Base-by-base conservation (phyloP, 2,888 invertebrate species). In the Limnephilus auricula region DNA sequence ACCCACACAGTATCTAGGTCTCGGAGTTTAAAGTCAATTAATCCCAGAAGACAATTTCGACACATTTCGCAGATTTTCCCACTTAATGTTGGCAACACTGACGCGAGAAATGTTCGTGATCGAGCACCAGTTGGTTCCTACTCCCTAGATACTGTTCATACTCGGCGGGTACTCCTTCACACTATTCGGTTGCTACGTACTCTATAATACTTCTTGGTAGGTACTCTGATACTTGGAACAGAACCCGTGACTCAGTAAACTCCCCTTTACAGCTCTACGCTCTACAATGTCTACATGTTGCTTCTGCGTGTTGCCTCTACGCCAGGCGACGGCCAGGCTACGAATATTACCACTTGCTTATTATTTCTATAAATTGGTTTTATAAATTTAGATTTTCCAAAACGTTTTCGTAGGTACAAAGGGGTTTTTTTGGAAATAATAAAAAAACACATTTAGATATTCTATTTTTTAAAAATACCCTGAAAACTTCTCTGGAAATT, bases 31-130 rank as follows among this genome's bases (percentile, higher is more conserved):
- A 65, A 65, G 65, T 9, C 13, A 40, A 85, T 85, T 85, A 85
- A 85, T 85, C 45, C n/a, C n/a, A 30, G 45, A 30, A 18, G 85
- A 37, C 80, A 80, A 18, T 15, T 80, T n/a, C 40, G 45, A 45
- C 85, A 85, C 30, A 45, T n/a, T 85, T 85, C 30, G 25, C 85
- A n/a, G 45, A 85, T 85, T 85, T 84, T 25, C 34, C n/a, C n/a
- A 34, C 37, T 45, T 40, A 37, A 85, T 40, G 34, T 85, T 85
- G 25, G 25, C 65, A 65, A 65, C 25, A n/a, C 65, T 65, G 65
- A 65, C 65, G n/a, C 65, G 65, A 65, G 65, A 65, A 65, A 65
- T 5, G 65, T 65, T 65, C 65, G 65, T 65, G 65, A 65, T n/a
- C 65, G 65, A 25, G 25, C 65, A 65, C 65, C 65, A 25, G 25